These are phyloP conservation scores for Brenthis daphne DNA, from an alignment of 2,888 invertebrate genomes.

Conservation along the genomic window DNA sequence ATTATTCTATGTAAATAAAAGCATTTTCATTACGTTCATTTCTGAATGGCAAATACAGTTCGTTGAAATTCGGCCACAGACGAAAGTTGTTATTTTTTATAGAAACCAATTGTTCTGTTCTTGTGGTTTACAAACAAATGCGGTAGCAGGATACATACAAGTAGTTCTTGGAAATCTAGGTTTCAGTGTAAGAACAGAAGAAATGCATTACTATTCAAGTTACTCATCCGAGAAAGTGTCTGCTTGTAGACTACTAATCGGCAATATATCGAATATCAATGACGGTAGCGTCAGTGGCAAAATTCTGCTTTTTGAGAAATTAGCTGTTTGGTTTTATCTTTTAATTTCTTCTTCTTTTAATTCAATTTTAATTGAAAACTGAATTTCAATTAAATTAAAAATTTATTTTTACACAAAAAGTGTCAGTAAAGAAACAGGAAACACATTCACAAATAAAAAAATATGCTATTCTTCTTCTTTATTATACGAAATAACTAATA, in stretches of 20 bases:
- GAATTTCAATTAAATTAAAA: background rate
- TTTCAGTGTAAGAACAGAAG: constrained; percentile 21
- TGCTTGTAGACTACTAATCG: constrained; percentile 10
- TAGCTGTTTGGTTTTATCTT: background rate
- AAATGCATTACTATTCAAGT: constrained; percentile 28
- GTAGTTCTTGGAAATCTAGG: constrained; percentile 23
- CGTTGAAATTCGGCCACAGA: too few species aligned
- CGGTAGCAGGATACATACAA: background rate
- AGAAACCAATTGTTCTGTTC: too few species aligned
- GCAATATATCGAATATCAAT: constrained; percentile 18
- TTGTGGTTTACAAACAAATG: background rate
- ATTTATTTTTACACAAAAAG: too few species aligned
- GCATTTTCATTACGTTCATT: too few species aligned
- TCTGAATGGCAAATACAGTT: too few species aligned
- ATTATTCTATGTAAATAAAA: too few species aligned
- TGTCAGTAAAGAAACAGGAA: too few species aligned
- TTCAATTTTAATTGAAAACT: background rate
- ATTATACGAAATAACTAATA: too few species aligned
- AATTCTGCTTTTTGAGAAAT: background rate
- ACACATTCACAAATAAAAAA: too few species aligned
- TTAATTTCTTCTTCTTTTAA: background rate
- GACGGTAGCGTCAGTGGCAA: constrained; percentile 7
- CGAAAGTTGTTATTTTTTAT: too few species aligned
- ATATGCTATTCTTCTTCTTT: too few species aligned
- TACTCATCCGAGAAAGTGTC: constrained; percentile 28